Evolutionary conservation across 2,113 vertebrate species (phyloP).

Genomic region (Campylorhamphus procurvoides): DNA sequence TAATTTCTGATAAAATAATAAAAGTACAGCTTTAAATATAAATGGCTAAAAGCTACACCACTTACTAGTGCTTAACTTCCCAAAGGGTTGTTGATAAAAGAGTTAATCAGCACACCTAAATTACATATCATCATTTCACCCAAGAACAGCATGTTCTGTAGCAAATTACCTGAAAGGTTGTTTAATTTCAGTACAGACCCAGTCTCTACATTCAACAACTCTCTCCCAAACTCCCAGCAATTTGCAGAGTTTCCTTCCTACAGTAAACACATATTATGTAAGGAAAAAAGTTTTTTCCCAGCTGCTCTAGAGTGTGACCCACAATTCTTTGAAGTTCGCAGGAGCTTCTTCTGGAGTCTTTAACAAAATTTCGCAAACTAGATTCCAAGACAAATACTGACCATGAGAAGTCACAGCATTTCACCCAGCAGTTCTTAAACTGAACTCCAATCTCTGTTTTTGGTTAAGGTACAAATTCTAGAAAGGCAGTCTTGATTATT

Average conservation of each 20-base stretch:
- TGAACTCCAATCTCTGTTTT: neutral
- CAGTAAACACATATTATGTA: neutral
- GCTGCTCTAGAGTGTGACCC: neutral
- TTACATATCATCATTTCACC: neutral
- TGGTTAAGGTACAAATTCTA: neutral
- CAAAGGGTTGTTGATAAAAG: neutral
- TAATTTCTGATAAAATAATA: neutral
- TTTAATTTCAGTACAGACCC: neutral
- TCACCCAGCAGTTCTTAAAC: neutral
- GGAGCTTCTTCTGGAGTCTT: neutral
- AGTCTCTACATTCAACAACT: neutral
- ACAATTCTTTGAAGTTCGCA: neutral
- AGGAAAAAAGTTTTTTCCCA: neutral
- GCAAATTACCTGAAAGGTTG: neutral
- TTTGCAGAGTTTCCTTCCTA: neutral
- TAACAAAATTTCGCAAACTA: neutral
- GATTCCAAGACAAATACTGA: neutral
- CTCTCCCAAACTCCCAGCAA: neutral
- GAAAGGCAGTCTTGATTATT: neutral
- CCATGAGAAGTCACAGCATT: neutral
- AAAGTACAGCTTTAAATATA: neutral
- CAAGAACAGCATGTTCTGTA: neutral
- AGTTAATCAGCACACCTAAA: neutral
- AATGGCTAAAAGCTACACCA: neutral
- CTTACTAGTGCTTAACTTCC: neutral